Evolutionary conservation across 1,140 invertebrate species (phyloP), one percentile per base, ranked within the genome.

Genomic region (Mizuhopecten yessoensis): DNA sequence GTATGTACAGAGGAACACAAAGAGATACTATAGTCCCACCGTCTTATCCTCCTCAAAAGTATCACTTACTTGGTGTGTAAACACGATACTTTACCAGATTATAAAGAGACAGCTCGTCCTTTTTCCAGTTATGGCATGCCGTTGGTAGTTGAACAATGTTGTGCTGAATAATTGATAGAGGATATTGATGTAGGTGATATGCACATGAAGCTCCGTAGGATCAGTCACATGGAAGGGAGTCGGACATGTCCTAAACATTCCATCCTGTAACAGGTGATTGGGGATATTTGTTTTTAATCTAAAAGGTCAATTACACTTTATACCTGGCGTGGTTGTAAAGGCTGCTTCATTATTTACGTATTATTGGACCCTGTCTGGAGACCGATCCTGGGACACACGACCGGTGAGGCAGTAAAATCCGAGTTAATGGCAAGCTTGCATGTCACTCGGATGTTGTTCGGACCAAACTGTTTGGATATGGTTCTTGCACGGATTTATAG

Each of bases 181-280:
- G 57, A 75, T 75, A 75, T 75, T 75, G 57, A 75, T 75, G 57
- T 17, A 75, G 57, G 29, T 75, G 57, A 75, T 75, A 75, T n/a
- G n/a, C n/a, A n/a, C n/a, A n/a, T n/a, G 57, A n/a, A 29, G 57
- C n/a, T 75, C 5, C 5, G 57, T 7, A 29, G 57, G 57, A n/a
- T 29, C 57, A 75, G 57, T 75, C 57, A 75, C 57, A 75, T 75
- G 57, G 57, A 75, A 29, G n/a, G n/a, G 23, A 75, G n/a, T n/a
- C n/a, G n/a, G 45, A 75, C 57, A 75, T 75, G 42, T 9, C n/a
- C n/a, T 75, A 29, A 75, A 75, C 9, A 17, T 75, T 17, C n/a
- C n/a, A n/a, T n/a, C n/a, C 57, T 29, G 57, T n/a, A 29, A 75
- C 57, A 29, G n/a, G n/a, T n/a, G n/a, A 75, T 29, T n/a, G 23